A percentile compares a stretch with the other conserved stretches of the same genome.
These are phyloP conservation scores for Montipora capricornis DNA, from an alignment of 64 coral and sea anemone species.

Conservation along the genomic window DNA sequence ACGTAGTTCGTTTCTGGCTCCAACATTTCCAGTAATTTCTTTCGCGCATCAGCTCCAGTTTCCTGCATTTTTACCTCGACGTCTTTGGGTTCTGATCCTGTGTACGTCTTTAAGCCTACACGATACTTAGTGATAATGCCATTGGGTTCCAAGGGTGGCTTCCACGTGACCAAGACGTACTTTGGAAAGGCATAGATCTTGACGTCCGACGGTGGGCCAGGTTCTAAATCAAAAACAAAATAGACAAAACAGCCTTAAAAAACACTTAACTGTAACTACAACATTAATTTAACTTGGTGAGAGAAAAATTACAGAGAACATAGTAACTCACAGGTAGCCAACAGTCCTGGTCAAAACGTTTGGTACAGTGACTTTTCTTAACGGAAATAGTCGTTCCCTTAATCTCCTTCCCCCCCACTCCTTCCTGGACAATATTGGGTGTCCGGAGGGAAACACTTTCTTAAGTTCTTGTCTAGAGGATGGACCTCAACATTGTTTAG, in stretches of 20 bases:
- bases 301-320: no score
- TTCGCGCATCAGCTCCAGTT: background rate
- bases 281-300: no score
- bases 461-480: no score
- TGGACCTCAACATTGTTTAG: no score
- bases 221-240: constrained; percentile 1
- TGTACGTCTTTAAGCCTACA: background rate
- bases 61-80: background rate
- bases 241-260: no score
- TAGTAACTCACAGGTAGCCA: no score
- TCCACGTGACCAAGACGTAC: constrained; percentile 67
- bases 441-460: no score
- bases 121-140: constrained; percentile 53
- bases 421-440: no score
- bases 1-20: constrained; percentile 28
- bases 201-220: constrained; percentile 33
- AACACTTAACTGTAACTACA: background rate
- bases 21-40: background rate
- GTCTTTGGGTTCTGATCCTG: background rate
- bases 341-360: no score
- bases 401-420: fast-evolving
- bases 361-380: no score
- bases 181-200: constrained; percentile 42
- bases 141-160: constrained; percentile 42
- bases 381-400: no score